phyloP scores from a whole-genome alignment of 2,113 vertebrate species.

The Seriola rivoliana region DNA sequence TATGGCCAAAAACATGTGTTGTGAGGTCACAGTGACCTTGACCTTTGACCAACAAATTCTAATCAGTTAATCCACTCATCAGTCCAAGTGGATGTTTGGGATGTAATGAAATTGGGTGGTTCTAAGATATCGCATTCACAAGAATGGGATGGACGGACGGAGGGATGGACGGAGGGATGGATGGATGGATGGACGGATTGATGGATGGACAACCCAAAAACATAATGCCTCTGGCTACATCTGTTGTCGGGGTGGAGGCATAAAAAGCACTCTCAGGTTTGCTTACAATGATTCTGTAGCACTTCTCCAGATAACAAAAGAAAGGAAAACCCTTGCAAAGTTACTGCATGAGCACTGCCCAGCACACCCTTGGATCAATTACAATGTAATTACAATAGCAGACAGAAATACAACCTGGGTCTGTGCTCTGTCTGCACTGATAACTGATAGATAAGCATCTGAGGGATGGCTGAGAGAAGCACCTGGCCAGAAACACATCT shows the following conservation, averaged over 20 bases:
- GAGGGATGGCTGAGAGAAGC: slow-evolving; percentile 77
- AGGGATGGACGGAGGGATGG: too few relatives aligned
- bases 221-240: too few relatives aligned
- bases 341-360: slow-evolving; percentile 60
- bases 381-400: slow-evolving; percentile 82
- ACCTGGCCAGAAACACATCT: slow-evolving; percentile 74
- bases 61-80: not conserved
- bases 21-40: not conserved
- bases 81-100: not conserved
- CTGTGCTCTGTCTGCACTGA: slow-evolving; percentile 76
- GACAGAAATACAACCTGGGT: slow-evolving; percentile 78
- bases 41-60: not conserved
- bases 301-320: slow-evolving; percentile 60
- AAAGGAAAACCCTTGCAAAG: slow-evolving; percentile 56
- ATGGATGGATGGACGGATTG: too few relatives aligned
- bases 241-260: too few relatives aligned
- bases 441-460: slow-evolving; percentile 80
- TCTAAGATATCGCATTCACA: too few relatives aligned
- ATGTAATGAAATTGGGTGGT: too few relatives aligned
- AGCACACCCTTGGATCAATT: slow-evolving; percentile 76
- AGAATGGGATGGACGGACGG: too few relatives aligned
- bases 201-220: too few relatives aligned
- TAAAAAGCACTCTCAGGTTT: not conserved
- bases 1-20: not conserved
- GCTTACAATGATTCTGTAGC: slow-evolving; percentile 31